Conservation (phyloP, 2,797 vertebrate species). For the Danio tinwini region DNA sequence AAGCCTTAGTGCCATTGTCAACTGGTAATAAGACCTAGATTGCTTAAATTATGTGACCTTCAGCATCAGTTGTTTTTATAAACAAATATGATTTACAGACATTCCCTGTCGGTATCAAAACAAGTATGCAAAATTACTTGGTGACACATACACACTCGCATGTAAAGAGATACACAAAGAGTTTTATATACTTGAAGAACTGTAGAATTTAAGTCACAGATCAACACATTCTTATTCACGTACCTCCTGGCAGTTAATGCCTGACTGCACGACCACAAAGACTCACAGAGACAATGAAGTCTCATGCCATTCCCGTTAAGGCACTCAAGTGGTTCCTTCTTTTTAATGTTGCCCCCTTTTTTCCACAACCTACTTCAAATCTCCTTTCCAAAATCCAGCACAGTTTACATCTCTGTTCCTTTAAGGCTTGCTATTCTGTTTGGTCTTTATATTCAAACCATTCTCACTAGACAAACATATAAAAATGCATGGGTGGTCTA, state of each 20-base stretch:
- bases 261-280: constrained; percentile 75
- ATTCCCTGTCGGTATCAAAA: too few relatives aligned
- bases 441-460: background rate
- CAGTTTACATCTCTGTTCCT: constrained; percentile 8
- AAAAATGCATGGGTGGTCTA: constrained; percentile 23
- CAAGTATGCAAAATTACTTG: constrained; percentile 7
- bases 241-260: constrained; percentile 67
- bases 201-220: constrained; percentile 61
- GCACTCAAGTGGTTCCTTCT: constrained; percentile 54
- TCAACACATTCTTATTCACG: constrained; percentile 46
- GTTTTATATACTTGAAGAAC: constrained; percentile 32
- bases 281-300: constrained; percentile 70
- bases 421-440: background rate
- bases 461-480: background rate
- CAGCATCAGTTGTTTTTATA: constrained; percentile 43
- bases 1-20: background rate
- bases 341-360: constrained; percentile 13
- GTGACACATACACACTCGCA: constrained; percentile 21
- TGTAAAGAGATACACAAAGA: background rate
- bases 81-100: constrained; percentile 14
- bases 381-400: constrained; percentile 61
- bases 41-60: constrained; percentile 45
- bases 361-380: constrained; percentile 23
- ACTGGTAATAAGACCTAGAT: constrained; percentile 26
- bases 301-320: constrained; percentile 70